Evolutionary conservation across 2,888 invertebrate genomes (phyloP), one percentile per base, ranked within the genome.

Genomic region (Philhelius pedissequus): DNA sequence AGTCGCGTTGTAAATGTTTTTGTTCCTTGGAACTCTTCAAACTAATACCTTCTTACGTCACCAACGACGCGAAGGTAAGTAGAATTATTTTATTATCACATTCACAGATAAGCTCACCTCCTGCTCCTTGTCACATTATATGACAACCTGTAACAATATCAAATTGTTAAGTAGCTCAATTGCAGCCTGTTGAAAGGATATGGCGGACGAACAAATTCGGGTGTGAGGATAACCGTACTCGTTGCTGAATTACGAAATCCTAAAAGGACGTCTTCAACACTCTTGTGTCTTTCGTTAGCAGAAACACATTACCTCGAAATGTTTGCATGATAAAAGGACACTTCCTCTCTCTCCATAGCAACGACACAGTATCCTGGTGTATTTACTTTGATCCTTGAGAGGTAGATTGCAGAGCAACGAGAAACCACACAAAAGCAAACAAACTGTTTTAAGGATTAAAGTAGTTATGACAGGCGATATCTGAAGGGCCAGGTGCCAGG

Each of bases 161-260:
- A 83, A 74, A 83, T 69, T 84, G 74, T 66, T 84, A 70, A 84
- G 83, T 84, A 70, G 83, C 83, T 84, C 83, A 84, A 74, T 84
- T 58, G 75, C 79, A 79, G 83, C 58, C 75, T 64, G 64, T 45
- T 64, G 64, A 64, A 43, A 74, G 73, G 56, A 73, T 73, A 78
- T 54, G 64, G 71, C 66, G n/a, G 54, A 48, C 50, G 54, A 58
- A 22, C 45, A 56, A 27, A 68, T 52, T 30, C 38, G 11, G 22
- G 35, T 60, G 11, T 22, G 60, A 43, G 30, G 32, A 71, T 25
- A 54, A 56, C 27, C 56, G 45, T 62, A 70, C 69, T 62, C 56
- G 45, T 68, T 69, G 43, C 27, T 69, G 35, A 70, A 64, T 64
- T 48, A 64, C 20, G 18, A 40, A 74, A 38, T 60, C 27, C 70